A percentile compares a stretch with the other conserved stretches of the same genome.
Evolutionary conservation across 2,797 vertebrate species (phyloP).

Genomic region (Scolopax bukidnonensis): DNA sequence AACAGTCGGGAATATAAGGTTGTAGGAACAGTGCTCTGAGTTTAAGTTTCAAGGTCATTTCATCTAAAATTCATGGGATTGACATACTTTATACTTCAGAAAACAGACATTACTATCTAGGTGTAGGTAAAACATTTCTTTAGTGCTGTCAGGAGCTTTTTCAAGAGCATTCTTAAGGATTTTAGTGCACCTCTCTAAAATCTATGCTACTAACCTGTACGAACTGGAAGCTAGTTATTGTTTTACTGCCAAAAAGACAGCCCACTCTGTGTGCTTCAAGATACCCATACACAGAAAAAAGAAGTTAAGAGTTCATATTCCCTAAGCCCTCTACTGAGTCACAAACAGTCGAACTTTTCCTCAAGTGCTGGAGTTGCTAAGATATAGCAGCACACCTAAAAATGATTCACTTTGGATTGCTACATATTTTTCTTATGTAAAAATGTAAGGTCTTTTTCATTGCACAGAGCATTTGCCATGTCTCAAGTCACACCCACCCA

Average conservation of each 20-base stretch:
- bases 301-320: not conserved
- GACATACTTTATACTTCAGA: slow-evolving; percentile 2
- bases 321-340: not conserved
- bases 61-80: slow-evolving; percentile 40
- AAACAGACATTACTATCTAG: not conserved
- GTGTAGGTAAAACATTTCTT: not conserved
- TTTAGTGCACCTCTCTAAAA: not conserved
- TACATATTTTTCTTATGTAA: not conserved
- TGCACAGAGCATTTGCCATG: not conserved
- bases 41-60: slow-evolving; percentile 23
- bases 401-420: not conserved
- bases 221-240: not conserved
- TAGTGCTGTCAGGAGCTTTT: not conserved
- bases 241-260: not conserved
- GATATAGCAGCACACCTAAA: not conserved
- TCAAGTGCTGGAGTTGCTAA: not conserved
- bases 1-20: not conserved
- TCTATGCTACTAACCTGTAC: not conserved
- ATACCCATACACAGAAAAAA: not conserved
- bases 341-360: not conserved
- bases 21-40: not conserved
- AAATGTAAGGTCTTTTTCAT: accelerated
- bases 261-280: accelerated
- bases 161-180: not conserved
- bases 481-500: not conserved